Percentiles rank a stretch among this genome's conserved stretches.
Evolutionary conservation across 2,113 vertebrate genomes (phyloP).

Genomic region (Oceanites oceanicus): DNA sequence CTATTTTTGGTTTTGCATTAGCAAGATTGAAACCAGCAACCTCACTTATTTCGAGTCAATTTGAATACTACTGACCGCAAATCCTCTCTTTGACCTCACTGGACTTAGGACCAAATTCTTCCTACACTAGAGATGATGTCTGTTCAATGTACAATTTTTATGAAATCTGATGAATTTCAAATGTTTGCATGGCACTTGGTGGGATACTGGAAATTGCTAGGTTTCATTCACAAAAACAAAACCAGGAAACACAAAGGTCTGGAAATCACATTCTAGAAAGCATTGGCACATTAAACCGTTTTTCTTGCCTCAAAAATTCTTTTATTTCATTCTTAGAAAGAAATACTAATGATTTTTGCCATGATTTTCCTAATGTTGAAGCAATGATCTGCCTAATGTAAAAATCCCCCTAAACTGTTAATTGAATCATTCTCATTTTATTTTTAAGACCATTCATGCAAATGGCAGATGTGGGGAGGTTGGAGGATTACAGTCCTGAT

Average conservation of each 20-base stretch:
- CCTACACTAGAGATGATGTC: background rate
- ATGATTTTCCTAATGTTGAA: constrained; percentile 36
- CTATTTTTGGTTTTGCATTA: background rate
- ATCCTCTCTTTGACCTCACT: background rate
- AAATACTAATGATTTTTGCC: constrained; percentile 7
- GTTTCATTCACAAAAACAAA: constrained; percentile 11
- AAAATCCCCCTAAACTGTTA: constrained; percentile 17
- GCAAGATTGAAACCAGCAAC: background rate
- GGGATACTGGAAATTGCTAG: background rate
- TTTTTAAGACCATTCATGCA: background rate
- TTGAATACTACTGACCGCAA: background rate
- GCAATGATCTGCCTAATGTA: constrained; percentile 36
- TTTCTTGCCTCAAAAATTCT: background rate
- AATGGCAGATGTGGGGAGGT: background rate
- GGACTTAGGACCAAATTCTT: background rate
- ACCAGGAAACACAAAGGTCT: background rate
- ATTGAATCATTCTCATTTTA: background rate
- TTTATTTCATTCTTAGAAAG: constrained; percentile 47
- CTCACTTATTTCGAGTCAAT: background rate
- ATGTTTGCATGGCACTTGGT: background rate
- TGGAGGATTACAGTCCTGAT: background rate
- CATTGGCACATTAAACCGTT: background rate
- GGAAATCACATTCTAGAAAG: background rate
- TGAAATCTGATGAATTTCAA: background rate
- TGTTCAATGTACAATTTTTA: background rate